Conservation (phyloP, 2,113 vertebrate genomes). For the Equus przewalskii region DNA sequence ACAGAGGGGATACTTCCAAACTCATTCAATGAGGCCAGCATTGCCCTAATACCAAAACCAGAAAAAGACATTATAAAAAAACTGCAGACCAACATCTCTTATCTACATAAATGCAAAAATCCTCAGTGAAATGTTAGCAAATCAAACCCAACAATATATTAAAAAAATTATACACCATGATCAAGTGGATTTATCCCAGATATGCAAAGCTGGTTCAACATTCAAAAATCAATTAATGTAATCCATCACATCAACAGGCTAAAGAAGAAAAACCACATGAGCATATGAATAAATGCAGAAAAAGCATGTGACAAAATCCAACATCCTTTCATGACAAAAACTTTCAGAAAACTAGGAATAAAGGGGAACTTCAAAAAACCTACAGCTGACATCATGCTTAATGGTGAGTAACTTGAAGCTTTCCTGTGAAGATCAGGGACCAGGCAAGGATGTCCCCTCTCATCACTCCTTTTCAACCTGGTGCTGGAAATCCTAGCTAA, state of each 20-base stretch:
- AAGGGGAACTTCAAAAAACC: background rate
- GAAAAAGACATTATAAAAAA: background rate
- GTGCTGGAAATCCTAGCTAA: background rate
- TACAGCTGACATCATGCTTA: background rate
- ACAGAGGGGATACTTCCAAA: background rate
- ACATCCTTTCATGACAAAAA: background rate
- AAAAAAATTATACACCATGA: background rate
- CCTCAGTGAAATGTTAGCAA: conserved; percentile 3
- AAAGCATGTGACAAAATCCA: background rate
- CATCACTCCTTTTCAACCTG: background rate
- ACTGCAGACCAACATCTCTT: background rate
- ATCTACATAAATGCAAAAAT: background rate
- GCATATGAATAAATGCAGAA: background rate
- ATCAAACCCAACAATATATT: background rate
- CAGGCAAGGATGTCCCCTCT: background rate
- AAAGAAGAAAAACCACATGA: background rate
- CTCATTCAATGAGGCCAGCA: background rate
- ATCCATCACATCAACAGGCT: background rate
- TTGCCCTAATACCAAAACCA: background rate
- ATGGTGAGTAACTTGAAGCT: background rate
- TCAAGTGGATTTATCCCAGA: background rate
- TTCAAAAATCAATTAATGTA: background rate
- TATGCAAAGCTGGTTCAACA: background rate
- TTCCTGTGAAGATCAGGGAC: background rate
- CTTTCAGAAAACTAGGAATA: background rate